Conservation (phyloP, 2,888 invertebrate species). For the Caenorhabditis uteleia region DNA sequence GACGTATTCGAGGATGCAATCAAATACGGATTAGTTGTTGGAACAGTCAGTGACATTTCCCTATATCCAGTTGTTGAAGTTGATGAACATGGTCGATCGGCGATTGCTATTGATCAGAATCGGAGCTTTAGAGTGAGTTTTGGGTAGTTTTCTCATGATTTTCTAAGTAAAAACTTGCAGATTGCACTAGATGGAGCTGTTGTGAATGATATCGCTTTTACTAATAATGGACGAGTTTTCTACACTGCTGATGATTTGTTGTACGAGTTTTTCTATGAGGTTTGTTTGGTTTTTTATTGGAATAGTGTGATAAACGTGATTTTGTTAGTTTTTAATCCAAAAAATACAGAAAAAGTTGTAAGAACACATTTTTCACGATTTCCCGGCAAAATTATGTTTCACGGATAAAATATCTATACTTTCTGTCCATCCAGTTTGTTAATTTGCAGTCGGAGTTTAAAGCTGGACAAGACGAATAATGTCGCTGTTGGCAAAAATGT, state of each 20-base stretch:
- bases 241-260: conserved; percentile 92
- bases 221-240: conserved; percentile 86
- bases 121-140: conserved; percentile 81
- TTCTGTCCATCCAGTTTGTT: no score
- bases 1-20: conserved; percentile 76
- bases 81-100: conserved; percentile 14
- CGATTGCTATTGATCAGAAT: conserved; percentile 41
- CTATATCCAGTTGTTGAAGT: conserved; percentile 79
- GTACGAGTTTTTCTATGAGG: conserved; percentile 93
- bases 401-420: no score
- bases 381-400: no score
- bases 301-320: not conserved
- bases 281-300: not conserved
- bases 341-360: no score
- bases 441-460: no score
- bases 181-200: conserved; percentile 59
- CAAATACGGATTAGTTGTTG: conserved; percentile 86
- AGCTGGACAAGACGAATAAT: no score
- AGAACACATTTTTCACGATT: no score
- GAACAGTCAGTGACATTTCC: conserved; percentile 92
- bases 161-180: no score
- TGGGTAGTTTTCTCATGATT: not conserved
- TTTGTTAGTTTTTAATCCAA: no score
- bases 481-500: no score
- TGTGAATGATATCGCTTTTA: conserved; percentile 77